These are phyloP conservation scores for Pleuronectes platessa DNA, from an alignment of 2,113 vertebrate genomes.

Conservation along the genomic window DNA sequence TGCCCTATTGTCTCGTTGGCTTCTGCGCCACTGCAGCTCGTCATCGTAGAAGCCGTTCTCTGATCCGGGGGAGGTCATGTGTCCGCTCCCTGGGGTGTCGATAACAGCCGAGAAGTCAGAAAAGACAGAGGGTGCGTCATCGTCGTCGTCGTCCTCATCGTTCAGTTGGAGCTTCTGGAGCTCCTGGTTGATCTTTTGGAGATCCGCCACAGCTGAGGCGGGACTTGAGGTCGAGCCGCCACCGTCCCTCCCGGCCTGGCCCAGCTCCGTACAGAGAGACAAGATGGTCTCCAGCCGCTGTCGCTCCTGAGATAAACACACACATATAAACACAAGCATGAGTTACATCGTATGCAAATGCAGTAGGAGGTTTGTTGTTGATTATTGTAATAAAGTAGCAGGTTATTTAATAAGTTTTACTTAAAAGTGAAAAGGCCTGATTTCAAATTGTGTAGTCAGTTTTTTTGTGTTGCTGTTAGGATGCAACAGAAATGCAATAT, in stretches of 20 bases:
- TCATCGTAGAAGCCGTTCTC: slow-evolving; percentile 77
- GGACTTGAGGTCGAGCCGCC: slow-evolving; percentile 39
- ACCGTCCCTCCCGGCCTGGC: slow-evolving; percentile 78
- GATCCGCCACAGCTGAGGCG: slow-evolving; percentile 87
- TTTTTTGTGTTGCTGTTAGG: too few species aligned
- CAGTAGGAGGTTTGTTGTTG: too few species aligned
- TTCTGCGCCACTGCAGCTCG: slow-evolving; percentile 75
- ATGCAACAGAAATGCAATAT: too few species aligned
- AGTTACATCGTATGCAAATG: background rate
- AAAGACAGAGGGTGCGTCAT: slow-evolving; percentile 82
- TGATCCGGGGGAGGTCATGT: slow-evolving; percentile 60
- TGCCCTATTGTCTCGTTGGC: slow-evolving; percentile 66
- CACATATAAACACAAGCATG: background rate
- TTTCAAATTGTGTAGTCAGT: too few species aligned
- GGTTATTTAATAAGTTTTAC: too few species aligned
- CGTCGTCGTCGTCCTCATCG: slow-evolving; percentile 61
- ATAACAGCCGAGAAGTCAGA: slow-evolving; percentile 82
- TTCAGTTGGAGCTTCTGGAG: slow-evolving; percentile 92
- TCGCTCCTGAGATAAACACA: slow-evolving; percentile 84
- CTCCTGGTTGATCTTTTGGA: slow-evolving; percentile 95
- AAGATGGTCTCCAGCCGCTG: slow-evolving; percentile 96
- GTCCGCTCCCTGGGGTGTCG: slow-evolving; percentile 69
- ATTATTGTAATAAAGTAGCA: too few species aligned
- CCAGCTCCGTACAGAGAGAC: slow-evolving; percentile 90
- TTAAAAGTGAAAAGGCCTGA: too few species aligned